phyloP scores from a whole-genome alignment of 1,140 invertebrate genomes.

The Gyrodactylus bullatarudis region DNA sequence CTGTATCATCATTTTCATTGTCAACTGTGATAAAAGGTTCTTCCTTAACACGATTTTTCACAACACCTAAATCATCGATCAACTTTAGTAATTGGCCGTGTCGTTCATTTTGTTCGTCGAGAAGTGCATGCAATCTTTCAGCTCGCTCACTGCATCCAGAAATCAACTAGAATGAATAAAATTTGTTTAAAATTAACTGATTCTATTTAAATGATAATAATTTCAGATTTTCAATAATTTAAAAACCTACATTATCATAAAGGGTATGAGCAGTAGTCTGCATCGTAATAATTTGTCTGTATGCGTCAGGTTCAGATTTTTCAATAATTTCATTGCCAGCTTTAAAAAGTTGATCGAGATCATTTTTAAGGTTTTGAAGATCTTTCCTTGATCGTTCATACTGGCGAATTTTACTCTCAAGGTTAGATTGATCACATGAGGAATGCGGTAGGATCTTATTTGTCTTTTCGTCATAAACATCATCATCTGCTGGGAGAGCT shows the following conservation, averaged over 20 bases:
- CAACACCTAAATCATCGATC: background rate
- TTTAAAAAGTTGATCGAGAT: background rate
- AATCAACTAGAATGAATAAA: background rate
- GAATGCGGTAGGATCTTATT: background rate
- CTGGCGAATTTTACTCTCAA: background rate
- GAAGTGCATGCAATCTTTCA: background rate
- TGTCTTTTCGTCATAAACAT: background rate
- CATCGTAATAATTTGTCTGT: background rate
- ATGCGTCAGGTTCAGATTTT: background rate
- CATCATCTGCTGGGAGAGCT: background rate
- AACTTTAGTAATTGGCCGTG: background rate
- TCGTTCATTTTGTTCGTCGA: background rate
- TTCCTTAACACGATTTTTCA: background rate
- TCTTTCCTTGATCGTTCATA: background rate
- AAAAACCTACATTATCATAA: background rate
- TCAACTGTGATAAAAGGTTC: background rate
- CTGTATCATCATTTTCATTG: background rate
- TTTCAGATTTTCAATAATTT: too few species aligned
- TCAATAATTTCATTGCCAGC: background rate
- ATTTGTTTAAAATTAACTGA: background rate
- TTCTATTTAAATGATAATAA: too few species aligned
- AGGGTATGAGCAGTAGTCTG: background rate
- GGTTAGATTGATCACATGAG: background rate
- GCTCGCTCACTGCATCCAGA: background rate
- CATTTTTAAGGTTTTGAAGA: background rate